Evolutionary conservation across 1,140 invertebrate species (phyloP).

Genomic region (Polyergus mexicanus): DNA sequence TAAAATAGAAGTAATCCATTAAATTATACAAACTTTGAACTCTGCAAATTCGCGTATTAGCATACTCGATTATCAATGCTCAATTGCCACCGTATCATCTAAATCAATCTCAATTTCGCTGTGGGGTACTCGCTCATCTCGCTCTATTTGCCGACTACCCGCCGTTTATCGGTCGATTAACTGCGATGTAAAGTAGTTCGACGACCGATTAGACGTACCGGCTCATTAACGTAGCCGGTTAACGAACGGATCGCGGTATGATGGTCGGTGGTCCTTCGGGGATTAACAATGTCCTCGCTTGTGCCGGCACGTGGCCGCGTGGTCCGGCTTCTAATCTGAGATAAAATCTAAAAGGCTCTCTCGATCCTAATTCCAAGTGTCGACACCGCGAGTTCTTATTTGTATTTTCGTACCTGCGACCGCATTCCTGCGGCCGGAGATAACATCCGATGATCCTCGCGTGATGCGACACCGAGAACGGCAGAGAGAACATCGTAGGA

Average conservation of each 20-base stretch:
- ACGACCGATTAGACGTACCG: conserved; percentile 39
- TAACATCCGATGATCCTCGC: conserved; percentile 72
- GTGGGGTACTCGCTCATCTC: background rate
- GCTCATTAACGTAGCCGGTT: conserved; percentile 57
- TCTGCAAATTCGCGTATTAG: conserved; percentile 2
- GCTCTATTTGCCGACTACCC: conserved; percentile 25
- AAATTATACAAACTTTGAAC: background rate
- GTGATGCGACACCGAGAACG: conserved; percentile 51
- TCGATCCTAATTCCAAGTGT: conserved; percentile 76
- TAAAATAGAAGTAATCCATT: background rate
- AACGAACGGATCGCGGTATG: conserved; percentile 6
- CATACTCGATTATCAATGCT: background rate
- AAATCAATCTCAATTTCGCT: background rate
- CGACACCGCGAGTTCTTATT: conserved; percentile 72
- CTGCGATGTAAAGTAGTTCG: conserved; percentile 2
- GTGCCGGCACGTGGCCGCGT: conserved; percentile 67
- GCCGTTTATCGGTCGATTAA: conserved; percentile 7
- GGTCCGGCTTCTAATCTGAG: conserved; percentile 64
- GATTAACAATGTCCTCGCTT: conserved; percentile 53
- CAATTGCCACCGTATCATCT: background rate
- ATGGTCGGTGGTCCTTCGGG: conserved; percentile 41
- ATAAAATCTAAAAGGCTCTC: conserved; percentile 75
- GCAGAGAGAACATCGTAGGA: conserved; percentile 40
- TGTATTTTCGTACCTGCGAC: conserved; percentile 76
- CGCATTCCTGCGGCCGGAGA: conserved; percentile 72